Conservation (phyloP, 2,888 invertebrate genomes). For the Epiblema foenella region DNA sequence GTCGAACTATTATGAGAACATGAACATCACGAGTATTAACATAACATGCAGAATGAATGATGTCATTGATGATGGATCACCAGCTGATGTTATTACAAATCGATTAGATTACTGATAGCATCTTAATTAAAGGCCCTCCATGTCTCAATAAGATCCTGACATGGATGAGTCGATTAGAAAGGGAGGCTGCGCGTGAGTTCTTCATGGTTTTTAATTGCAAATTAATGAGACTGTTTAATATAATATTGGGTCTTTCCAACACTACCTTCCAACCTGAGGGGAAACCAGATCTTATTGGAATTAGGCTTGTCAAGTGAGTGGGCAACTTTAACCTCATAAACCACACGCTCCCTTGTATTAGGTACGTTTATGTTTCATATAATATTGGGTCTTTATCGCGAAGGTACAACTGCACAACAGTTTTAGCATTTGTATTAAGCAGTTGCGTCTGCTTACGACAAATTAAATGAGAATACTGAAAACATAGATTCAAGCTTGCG, state of each 20-base stretch:
- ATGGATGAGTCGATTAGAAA: constrained; percentile 25
- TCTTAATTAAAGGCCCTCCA: constrained; percentile 30
- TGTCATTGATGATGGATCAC: constrained; percentile 2
- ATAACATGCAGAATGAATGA: constrained; percentile 16
- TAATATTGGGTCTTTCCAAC: neutral
- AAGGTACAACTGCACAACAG: neutral
- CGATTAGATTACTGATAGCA: constrained; percentile 8
- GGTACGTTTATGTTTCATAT: constrained; percentile 27
- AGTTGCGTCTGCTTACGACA: too few relatives aligned
- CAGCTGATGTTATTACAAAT: constrained; percentile 20
- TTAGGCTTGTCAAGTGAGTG: too few relatives aligned
- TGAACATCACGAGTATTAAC: constrained; percentile 20
- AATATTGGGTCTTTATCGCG: constrained; percentile 3
- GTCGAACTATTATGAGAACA: constrained; percentile 14
- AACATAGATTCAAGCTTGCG: too few relatives aligned
- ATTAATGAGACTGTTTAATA: constrained; percentile 32
- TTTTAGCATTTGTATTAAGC: too few relatives aligned
- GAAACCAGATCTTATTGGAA: too few relatives aligned
- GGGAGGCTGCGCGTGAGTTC: constrained; percentile 19
- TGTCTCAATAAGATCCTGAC: constrained; percentile 1
- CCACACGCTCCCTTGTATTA: too few relatives aligned
- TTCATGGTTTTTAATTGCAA: constrained; percentile 38
- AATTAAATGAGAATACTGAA: too few relatives aligned
- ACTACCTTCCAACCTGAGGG: too few relatives aligned
- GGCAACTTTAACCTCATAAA: too few relatives aligned